These are phyloP conservation scores for Tricholaema leucomelas DNA, from an alignment of 2,113 vertebrate species.

Conservation along the genomic window DNA sequence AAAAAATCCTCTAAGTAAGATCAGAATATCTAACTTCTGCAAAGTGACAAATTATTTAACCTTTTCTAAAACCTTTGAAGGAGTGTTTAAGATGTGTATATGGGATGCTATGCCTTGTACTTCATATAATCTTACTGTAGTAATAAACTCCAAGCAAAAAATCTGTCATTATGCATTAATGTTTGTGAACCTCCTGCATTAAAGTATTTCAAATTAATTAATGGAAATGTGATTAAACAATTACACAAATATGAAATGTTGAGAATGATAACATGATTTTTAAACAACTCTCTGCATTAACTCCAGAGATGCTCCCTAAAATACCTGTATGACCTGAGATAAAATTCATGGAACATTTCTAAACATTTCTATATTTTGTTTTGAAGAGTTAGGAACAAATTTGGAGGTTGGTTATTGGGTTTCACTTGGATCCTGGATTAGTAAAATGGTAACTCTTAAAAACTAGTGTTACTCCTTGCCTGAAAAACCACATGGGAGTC, in stretches of 20 bases:
- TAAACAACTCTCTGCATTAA: too few species aligned
- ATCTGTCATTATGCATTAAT: background rate
- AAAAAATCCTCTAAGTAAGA: background rate
- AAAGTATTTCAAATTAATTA: background rate
- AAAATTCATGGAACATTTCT: background rate
- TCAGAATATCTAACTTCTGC: background rate
- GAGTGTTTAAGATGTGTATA: background rate
- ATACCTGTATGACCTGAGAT: background rate
- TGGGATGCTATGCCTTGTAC: background rate
- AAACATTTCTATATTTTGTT: background rate
- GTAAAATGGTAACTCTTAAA: background rate
- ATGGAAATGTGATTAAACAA: constrained; percentile 7
- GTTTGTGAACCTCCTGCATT: background rate
- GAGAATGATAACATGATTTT: background rate
- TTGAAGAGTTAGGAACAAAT: background rate
- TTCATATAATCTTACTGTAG: background rate
- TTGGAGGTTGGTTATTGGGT: background rate
- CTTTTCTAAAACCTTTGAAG: background rate
- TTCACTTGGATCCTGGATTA: background rate
- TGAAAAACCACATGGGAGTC: background rate
- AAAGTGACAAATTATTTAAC: background rate
- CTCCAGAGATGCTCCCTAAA: background rate
- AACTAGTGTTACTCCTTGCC: background rate
- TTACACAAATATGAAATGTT: background rate
- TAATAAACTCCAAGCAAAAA: background rate